Conservation (phyloP, 2,113 vertebrate genomes). For the Nothobranchius kuhntae region DNA sequence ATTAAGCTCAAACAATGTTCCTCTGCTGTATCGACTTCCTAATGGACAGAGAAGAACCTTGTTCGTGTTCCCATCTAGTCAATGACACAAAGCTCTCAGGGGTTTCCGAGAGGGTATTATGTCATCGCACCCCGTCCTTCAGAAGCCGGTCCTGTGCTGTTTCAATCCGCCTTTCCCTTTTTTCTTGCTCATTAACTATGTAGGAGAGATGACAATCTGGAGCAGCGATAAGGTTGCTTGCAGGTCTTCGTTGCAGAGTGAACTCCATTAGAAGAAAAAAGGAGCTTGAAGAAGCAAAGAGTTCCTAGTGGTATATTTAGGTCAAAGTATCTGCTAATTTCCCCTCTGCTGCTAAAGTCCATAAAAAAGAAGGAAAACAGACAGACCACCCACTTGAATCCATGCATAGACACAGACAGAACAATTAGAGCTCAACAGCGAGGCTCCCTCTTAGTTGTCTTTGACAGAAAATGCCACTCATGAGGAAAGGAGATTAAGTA, state of each 20-base stretch:
- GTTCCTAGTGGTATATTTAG: not conserved
- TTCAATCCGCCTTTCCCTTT: slow-evolving; percentile 48
- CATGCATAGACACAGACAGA: slow-evolving; percentile 52
- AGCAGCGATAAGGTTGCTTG: slow-evolving; percentile 64
- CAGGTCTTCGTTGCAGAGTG: slow-evolving; percentile 24
- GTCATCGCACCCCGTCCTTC: slow-evolving; percentile 76
- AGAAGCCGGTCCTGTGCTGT: slow-evolving; percentile 71
- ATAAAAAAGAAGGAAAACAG: not conserved
- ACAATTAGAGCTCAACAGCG: slow-evolving; percentile 29
- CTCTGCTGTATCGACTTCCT: slow-evolving; percentile 79
- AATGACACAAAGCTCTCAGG: slow-evolving; percentile 71
- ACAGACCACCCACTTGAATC: slow-evolving; percentile 51
- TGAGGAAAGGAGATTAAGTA: slow-evolving; percentile 86
- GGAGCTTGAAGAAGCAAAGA: not conserved
- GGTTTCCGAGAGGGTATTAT: slow-evolving; percentile 72
- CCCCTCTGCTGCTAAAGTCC: too few relatives aligned
- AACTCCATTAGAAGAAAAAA: not conserved
- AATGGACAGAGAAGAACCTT: slow-evolving; percentile 80
- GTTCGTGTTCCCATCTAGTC: slow-evolving; percentile 78
- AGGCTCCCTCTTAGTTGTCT: slow-evolving; percentile 54
- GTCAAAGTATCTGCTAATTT: not conserved
- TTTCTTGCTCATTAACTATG: slow-evolving; percentile 79
- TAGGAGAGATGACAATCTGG: slow-evolving; percentile 66
- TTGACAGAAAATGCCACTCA: slow-evolving; percentile 87
- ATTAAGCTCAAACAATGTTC: slow-evolving; percentile 81